Evolutionary conservation across 2,113 vertebrate genomes (phyloP).

Genomic region (Thalassarche chlororhynchos): DNA sequence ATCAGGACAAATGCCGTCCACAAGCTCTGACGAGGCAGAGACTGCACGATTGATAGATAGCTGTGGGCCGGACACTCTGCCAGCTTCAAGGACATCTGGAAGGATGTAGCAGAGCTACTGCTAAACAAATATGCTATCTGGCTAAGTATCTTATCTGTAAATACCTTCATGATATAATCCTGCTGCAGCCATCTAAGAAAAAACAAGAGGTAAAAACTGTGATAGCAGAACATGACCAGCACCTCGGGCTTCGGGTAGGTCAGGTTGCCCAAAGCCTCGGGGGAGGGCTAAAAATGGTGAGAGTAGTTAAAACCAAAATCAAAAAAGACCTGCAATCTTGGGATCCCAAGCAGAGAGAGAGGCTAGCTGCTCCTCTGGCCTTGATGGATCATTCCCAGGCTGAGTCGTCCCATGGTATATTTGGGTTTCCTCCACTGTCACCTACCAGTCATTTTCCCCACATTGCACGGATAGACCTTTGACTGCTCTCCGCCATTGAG

Average conservation of each 20-base stretch:
- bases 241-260: neutral
- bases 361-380: neutral
- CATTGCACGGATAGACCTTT: fast-evolving
- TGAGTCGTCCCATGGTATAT: neutral
- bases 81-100: neutral
- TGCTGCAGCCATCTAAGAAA: neutral
- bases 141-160: neutral
- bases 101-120: neutral
- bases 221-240: neutral
- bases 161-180: neutral
- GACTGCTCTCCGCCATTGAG: neutral
- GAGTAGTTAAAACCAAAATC: neutral
- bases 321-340: neutral
- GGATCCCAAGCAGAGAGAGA: neutral
- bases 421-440: neutral
- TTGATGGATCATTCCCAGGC: too few relatives aligned
- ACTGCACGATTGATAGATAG: neutral
- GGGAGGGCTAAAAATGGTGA: neutral
- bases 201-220: neutral
- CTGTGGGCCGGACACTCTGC: neutral
- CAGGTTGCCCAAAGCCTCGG: neutral
- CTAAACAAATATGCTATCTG: neutral
- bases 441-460: neutral
- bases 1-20: neutral
- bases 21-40: neutral